These are phyloP conservation scores for Tiliacea citrago DNA, from an alignment of 2,888 invertebrate genomes.

Conservation along the genomic window DNA sequence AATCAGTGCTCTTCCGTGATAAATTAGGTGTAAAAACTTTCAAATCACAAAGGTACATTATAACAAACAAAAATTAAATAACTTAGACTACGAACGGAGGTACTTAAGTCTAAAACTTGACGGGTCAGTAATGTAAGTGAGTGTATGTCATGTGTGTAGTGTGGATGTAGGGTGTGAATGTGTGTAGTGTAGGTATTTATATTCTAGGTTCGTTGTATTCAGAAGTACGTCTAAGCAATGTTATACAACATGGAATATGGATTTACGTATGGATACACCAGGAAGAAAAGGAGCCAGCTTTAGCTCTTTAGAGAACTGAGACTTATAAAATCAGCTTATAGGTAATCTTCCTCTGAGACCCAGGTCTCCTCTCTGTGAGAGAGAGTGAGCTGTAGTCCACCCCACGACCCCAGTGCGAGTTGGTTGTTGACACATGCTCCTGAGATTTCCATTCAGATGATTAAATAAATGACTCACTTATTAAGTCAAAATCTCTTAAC, in stretches of 20 bases:
- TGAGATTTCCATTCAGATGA: neutral
- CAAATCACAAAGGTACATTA: too few species aligned
- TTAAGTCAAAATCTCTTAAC: constrained; percentile 53
- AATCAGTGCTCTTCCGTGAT: too few species aligned
- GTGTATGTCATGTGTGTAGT: too few species aligned
- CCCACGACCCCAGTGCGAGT: neutral
- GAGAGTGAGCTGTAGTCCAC: neutral
- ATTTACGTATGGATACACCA: neutral
- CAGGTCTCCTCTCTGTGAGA: neutral
- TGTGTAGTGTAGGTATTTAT: too few species aligned
- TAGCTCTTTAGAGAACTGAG: neutral
- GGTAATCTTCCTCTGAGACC: neutral
- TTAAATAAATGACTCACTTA: neutral
- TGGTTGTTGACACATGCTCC: neutral
- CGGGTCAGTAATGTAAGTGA: too few species aligned
- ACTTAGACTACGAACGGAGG: too few species aligned
- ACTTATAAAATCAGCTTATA: neutral
- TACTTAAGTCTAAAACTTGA: too few species aligned
- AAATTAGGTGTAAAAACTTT: too few species aligned
- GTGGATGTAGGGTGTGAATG: too few species aligned
- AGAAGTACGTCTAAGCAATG: neutral
- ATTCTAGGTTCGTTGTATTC: too few species aligned
- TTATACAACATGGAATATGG: neutral
- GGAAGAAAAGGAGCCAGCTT: neutral
- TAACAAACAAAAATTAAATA: too few species aligned